Base-by-base conservation (phyloP, 2,113 vertebrate species). In the Hyperopisus bebe region DNA sequence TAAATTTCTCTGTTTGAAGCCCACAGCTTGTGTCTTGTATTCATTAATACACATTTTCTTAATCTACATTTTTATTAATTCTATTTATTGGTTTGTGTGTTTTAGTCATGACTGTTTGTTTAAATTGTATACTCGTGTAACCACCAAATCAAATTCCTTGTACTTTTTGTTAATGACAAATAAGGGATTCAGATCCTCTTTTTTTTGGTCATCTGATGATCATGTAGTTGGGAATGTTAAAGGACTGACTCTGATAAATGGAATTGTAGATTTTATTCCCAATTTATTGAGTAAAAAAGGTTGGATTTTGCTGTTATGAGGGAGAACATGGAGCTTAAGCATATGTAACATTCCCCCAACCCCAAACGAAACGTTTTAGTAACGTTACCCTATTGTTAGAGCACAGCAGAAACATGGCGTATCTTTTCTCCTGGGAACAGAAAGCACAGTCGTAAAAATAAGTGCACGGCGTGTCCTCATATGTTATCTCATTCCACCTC, bases 361-460 rank as follows among this genome's bases (percentile, higher is more conserved):
- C 27, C n/a, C 62, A 70, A 70, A 70, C 10, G 9, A 80, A 80
- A 17, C 17, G 4, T 80, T 80, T 42, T 39, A 42, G 15, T 19
- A 42, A 80, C 35, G 2, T 19, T 42, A 19, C 5, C 17, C 13
- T 42, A 80, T 80, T 35, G 74, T 80, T 80, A 42, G 74, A 27
- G 74, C 74, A 80, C 35, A 42, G 31, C 74, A 42, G 74, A 42
- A 19, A 80, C 74, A 31, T 31, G 62, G 62, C 10, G 74, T 80
- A 80, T 80, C 35, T 80, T 42, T 80, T 80, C 74, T 80, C 74
- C 74, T 80, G 74, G 74, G 74, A 80, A 80, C 74, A 39, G 35
- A 80, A 39, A 80, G 74, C 74, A 42, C 35, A 39, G 35, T 15
- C 74, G 4, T 39, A 80, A 80, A 80, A 80, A 80, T 39, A 35